Evolutionary conservation across 2,797 vertebrate genomes (phyloP).

Genomic region (Odontamblyopus lacepedii): DNA sequence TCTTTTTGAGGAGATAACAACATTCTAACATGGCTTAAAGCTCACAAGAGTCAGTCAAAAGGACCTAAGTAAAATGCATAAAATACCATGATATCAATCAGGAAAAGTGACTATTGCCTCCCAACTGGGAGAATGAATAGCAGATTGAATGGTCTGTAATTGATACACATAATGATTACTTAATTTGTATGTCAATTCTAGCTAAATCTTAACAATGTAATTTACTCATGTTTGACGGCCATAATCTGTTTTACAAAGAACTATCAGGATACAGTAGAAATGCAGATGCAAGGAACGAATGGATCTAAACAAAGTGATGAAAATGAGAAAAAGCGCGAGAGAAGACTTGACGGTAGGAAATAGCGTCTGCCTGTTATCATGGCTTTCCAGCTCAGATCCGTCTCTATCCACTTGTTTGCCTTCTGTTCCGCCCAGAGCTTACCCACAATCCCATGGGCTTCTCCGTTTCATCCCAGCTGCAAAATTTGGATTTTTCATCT

Average conservation of each 20-base stretch:
- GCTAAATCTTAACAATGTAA: not conserved
- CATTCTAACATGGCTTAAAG: no score
- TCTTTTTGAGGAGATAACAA: no score
- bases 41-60: no score
- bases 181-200: not conserved
- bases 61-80: not conserved
- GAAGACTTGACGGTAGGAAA: not conserved
- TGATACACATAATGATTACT: not conserved
- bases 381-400: constrained; percentile 7
- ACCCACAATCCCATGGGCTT: constrained; percentile 17
- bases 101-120: not conserved
- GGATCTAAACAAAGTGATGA: not conserved
- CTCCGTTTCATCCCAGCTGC: constrained; percentile 17
- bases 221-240: no score
- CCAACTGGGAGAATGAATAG: no score
- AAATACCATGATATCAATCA: not conserved
- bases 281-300: not conserved
- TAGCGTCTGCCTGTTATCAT: constrained; percentile 13
- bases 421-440: constrained; percentile 18
- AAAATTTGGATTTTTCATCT: constrained; percentile 40
- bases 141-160: not conserved
- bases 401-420: constrained; percentile 15
- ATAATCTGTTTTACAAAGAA: not conserved
- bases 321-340: not conserved
- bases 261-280: not conserved